Base-by-base conservation (phyloP, 2,888 invertebrate species). In the Seira sanloemensis region DNA sequence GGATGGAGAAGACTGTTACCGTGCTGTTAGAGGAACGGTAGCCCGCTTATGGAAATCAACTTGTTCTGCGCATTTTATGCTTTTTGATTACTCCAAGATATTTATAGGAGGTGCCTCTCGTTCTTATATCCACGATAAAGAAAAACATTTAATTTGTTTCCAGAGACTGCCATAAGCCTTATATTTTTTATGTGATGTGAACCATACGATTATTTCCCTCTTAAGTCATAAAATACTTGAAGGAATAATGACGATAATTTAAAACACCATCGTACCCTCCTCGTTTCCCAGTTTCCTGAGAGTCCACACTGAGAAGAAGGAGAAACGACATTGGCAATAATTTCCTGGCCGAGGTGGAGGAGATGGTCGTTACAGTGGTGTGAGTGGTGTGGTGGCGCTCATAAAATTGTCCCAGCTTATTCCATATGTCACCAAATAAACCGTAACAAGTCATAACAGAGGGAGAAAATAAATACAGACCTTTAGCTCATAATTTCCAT, bases 391-490 rank as follows among this genome's bases (percentile, higher is more conserved):
- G 73, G 73, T 37, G 24, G 80, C 19, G 68, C 7, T 37, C 37
- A 74, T 80, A 80, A 80, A 74, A 67, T 74, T 24, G 50, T 23
- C 37, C 27, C 67, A 74, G 19, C 67, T 79, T 79, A 79, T 79
- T 66, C 74, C 80, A 80, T 68, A 80, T 80, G 80, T 80, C 80
- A 80, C 74, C 80, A 80, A 27, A 46, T 37, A 37, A 37, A 37
- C 37, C 37, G 5, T 37, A 12, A 12, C 12, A 37, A 37, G 7
- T 37, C 37, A 37, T 37, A 37, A 37, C 37, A 37, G 7, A 37
- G 37, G 37, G 12, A 37, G 37, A 37, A n/a, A n/a, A 12, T 37
- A 37, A 37, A 12, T 37, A 37, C 7, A 37, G 37, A 37, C 37
- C 37, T 12, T 37, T 37, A 37, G 12, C 37, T 37, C 37, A 37